Percentiles rank a stretch among this genome's conserved stretches.
phyloP scores from a whole-genome alignment of 2,797 vertebrate species.

The Halcyon badia region DNA sequence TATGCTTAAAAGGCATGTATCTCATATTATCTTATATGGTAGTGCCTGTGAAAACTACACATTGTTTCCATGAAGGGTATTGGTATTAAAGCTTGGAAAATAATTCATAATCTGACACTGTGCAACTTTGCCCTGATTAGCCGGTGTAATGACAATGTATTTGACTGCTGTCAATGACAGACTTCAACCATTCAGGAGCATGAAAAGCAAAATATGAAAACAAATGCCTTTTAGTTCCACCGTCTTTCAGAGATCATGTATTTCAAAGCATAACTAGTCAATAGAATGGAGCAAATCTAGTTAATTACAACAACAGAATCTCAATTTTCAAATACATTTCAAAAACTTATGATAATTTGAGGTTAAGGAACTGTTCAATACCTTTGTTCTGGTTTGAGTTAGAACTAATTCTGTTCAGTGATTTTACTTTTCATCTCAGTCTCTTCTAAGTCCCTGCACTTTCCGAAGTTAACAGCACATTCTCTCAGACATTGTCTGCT shows the following conservation, averaged over 20 bases:
- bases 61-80: not conserved
- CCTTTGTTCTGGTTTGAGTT: not conserved
- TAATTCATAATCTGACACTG: not conserved
- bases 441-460: not conserved
- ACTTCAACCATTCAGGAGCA: not conserved
- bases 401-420: not conserved
- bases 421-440: not conserved
- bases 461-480: not conserved
- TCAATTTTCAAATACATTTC: not conserved
- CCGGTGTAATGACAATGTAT: not conserved
- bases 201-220: not conserved
- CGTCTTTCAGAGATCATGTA: not conserved
- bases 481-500: not conserved
- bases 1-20: not conserved
- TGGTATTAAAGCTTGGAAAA: not conserved
- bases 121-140: not conserved
- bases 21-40: not conserved
- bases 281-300: not conserved
- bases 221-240: not conserved
- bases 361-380: not conserved
- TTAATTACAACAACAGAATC: not conserved
- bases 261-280: not conserved
- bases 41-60: not conserved
- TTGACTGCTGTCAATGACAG: not conserved
- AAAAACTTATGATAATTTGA: not conserved